These are phyloP conservation scores for Neofelis nebulosa DNA, from an alignment of 2,113 vertebrate species.

Conservation along the genomic window DNA sequence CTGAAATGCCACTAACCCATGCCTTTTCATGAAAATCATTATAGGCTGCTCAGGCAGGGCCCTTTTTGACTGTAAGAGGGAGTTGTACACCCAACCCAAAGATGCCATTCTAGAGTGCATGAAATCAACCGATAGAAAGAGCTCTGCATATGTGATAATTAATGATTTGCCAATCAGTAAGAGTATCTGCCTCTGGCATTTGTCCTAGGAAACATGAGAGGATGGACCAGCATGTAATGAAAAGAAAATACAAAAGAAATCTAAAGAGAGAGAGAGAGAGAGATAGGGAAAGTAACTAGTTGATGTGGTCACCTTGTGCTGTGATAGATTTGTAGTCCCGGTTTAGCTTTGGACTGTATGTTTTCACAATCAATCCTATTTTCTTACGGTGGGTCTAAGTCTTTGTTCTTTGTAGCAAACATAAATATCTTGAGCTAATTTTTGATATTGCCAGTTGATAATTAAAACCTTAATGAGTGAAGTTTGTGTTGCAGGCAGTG, in stretches of 20 bases:
- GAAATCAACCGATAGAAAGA: not conserved
- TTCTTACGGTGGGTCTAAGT: not conserved
- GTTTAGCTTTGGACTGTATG: not conserved
- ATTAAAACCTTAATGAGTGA: not conserved
- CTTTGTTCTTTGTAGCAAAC: not conserved
- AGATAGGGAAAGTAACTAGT: not conserved
- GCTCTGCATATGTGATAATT: not conserved
- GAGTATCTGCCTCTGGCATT: not conserved
- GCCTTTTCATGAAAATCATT: not conserved
- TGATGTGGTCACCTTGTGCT: not conserved
- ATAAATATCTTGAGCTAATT: not conserved
- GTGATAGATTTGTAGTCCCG: not conserved
- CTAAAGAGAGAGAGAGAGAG: not conserved
- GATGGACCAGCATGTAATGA: not conserved
- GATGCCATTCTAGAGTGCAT: not conserved
- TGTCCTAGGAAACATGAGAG: slow-evolving; percentile 12
- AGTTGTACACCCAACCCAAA: not conserved
- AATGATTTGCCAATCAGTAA: not conserved
- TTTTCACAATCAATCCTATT: not conserved
- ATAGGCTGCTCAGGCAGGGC: not conserved
- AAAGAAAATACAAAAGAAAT: not conserved
- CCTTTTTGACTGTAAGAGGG: not conserved
- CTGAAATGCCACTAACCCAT: not conserved
- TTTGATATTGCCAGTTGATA: not conserved
- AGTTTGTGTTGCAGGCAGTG: not conserved